These are phyloP conservation scores for Spatulosminthurus flaviceps DNA, from an alignment of 2,888 invertebrate genomes.

Conservation along the genomic window DNA sequence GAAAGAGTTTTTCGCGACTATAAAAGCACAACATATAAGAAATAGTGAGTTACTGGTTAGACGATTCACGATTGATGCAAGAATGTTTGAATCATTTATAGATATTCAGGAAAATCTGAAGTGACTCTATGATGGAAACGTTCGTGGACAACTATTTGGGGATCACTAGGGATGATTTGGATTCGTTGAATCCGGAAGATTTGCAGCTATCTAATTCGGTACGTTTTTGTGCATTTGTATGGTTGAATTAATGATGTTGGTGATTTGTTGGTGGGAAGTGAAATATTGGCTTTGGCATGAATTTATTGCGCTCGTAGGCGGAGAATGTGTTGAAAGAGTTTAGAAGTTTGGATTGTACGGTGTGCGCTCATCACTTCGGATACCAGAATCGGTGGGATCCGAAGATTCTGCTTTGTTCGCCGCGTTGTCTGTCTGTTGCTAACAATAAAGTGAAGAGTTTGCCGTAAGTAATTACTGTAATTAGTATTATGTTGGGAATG, in stretches of 20 bases:
- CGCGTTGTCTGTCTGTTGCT: conserved; percentile 21
- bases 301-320: not conserved
- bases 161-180: conserved; percentile 9
- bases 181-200: conserved; percentile 1
- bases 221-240: not conserved
- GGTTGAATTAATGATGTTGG: too few relatives aligned
- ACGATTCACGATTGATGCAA: too few relatives aligned
- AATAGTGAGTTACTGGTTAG: too few relatives aligned
- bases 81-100: not conserved
- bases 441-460: not conserved
- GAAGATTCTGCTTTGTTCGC: conserved; percentile 18
- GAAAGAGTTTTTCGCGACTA: too few relatives aligned
- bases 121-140: not conserved
- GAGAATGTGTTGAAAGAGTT: conserved; percentile 22
- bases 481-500: too few relatives aligned
- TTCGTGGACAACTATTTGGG: not conserved
- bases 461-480: conserved; percentile 11
- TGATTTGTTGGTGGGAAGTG: too few relatives aligned
- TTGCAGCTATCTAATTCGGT: not conserved
- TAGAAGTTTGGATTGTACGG: conserved; percentile 29
- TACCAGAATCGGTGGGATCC: conserved; percentile 33
- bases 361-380: conserved; percentile 33
- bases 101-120: too few relatives aligned
- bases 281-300: not conserved
- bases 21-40: too few relatives aligned